Evolutionary conservation across 2,797 vertebrate species (phyloP).

Genomic region (Chaenodraco wilsoni): DNA sequence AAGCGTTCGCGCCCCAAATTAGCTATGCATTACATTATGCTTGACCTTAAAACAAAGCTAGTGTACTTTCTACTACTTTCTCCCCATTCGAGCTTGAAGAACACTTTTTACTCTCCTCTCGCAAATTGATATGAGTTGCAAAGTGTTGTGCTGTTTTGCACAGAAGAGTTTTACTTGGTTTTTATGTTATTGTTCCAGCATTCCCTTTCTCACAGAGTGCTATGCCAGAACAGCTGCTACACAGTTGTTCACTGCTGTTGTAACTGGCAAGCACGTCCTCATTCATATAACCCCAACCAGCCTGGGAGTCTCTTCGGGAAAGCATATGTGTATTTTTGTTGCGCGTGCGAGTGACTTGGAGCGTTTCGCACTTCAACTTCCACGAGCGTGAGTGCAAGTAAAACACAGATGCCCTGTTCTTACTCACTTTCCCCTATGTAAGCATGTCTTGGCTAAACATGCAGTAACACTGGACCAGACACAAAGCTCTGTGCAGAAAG

Average conservation of each 20-base stretch:
- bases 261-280: constrained; percentile 64
- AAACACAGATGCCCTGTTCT: constrained; percentile 74
- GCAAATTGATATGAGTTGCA: constrained; percentile 47
- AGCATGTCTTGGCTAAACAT: constrained; percentile 72
- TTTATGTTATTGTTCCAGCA: constrained; percentile 44
- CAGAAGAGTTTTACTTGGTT: constrained; percentile 20
- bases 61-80: constrained; percentile 23
- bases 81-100: constrained; percentile 29
- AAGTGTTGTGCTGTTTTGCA: constrained; percentile 41
- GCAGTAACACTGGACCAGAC: constrained; percentile 68
- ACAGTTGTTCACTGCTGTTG: constrained; percentile 74
- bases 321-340: constrained; percentile 51
- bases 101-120: constrained; percentile 7
- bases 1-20: constrained; percentile 55
- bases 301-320: constrained; percentile 44
- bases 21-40: constrained; percentile 69
- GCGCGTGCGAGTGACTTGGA: constrained; percentile 24
- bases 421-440: constrained; percentile 62
- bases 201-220: constrained; percentile 39
- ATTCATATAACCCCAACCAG: constrained; percentile 69
- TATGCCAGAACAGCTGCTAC: constrained; percentile 70
- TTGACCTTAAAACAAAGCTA: constrained; percentile 70
- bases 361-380: constrained; percentile 54
- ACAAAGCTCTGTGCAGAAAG: constrained; percentile 72
- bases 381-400: constrained; percentile 28